These are phyloP conservation scores for Forbesichthys agassizii DNA, from an alignment of 2,113 vertebrate species.

Conservation along the genomic window DNA sequence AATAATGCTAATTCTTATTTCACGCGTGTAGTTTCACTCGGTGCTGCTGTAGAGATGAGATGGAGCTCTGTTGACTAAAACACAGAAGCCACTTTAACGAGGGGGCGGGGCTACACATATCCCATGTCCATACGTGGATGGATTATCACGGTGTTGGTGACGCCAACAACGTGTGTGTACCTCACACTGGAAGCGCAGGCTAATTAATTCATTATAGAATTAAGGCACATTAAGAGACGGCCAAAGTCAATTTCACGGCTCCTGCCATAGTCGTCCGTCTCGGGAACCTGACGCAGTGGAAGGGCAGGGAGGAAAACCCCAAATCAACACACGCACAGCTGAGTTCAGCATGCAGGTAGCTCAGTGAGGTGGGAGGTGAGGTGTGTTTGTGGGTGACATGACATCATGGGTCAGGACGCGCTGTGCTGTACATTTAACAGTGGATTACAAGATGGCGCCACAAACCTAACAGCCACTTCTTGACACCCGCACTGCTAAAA, in stretches of 20 bases:
- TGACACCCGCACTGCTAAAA: too few species aligned
- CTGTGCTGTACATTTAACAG: too few species aligned
- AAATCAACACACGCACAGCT: background rate
- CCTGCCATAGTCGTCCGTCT: conserved; percentile 34
- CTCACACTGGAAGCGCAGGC: conserved; percentile 54
- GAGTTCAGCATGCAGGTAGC: too few species aligned
- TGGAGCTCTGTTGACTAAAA: too few species aligned
- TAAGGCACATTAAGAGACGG: conserved; percentile 53
- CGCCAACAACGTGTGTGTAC: background rate
- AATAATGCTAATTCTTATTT: background rate
- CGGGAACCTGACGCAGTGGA: conserved; percentile 42
- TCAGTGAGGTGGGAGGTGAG: too few species aligned
- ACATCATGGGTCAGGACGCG: background rate
- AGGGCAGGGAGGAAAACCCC: background rate
- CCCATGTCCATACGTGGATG: conserved; percentile 31
- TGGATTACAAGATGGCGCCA: too few species aligned
- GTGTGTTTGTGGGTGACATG: too few species aligned
- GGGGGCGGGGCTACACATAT: conserved; percentile 9
- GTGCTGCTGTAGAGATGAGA: too few species aligned
- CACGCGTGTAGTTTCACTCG: background rate
- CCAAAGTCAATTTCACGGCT: conserved; percentile 62
- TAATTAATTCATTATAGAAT: conserved; percentile 65
- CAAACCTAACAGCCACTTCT: too few species aligned
- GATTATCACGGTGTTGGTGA: conserved; percentile 43
- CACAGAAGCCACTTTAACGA: background rate